phyloP scores from a whole-genome alignment of 2,113 vertebrate species.

The Toxotes chatareus region DNA sequence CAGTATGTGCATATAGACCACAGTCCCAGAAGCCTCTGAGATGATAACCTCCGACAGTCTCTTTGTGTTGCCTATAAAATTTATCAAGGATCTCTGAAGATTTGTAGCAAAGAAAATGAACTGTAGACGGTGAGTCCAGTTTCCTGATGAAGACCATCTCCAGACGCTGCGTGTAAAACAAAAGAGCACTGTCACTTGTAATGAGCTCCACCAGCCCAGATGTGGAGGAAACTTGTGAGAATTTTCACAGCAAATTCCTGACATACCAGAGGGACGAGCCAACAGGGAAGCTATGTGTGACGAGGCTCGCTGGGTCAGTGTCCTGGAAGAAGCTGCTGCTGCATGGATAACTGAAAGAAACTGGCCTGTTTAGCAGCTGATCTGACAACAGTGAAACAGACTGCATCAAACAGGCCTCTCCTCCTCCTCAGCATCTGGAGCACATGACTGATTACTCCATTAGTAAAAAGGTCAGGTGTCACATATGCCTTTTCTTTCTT shows the following conservation, averaged over 20 bases:
- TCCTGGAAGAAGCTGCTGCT: slow-evolving; percentile 45
- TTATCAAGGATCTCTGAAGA: not conserved
- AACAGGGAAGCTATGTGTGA: not conserved
- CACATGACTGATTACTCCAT: slow-evolving; percentile 32
- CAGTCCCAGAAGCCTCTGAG: no score
- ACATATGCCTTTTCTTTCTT: not conserved
- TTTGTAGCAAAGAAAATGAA: slow-evolving; percentile 24
- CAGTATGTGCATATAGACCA: no score
- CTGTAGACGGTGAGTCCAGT: slow-evolving; percentile 1
- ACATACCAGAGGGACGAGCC: slow-evolving; percentile 26
- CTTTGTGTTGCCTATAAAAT: no score
- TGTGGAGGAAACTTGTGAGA: not conserved
- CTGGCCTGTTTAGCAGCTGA: no score
- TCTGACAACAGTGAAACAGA: slow-evolving; percentile 10
- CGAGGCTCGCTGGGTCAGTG: slow-evolving; percentile 17
- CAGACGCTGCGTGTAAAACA: slow-evolving; percentile 5
- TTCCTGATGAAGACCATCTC: slow-evolving; percentile 6
- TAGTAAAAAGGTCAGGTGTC: slow-evolving; percentile 31
- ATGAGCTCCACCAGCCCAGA: slow-evolving; percentile 4
- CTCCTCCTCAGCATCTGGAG: not conserved
- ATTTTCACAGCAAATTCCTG: slow-evolving; percentile 36
- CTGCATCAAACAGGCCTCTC: not conserved
- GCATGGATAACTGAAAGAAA: not conserved
- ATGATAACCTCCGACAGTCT: no score
- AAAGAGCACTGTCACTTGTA: slow-evolving; percentile 21